Conservation (phyloP, 2,888 invertebrate genomes). For the Dolomedes plantarius region DNA sequence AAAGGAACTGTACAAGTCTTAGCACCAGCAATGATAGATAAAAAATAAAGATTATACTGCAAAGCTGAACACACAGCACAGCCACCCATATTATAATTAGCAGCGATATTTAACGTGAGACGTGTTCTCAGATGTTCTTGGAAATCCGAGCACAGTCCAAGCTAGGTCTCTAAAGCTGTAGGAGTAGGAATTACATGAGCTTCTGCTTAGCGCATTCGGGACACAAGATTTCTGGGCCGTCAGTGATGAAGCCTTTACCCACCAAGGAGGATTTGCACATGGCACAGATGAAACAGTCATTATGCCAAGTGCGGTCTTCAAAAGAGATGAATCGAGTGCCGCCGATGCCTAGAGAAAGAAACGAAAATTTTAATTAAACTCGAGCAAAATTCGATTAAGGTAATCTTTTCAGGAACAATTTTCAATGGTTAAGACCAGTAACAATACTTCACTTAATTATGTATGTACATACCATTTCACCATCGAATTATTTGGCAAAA, state of each 20-base stretch:
- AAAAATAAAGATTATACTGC: constrained; percentile 56
- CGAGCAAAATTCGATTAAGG: not conserved
- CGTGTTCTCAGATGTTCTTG: constrained; percentile 55
- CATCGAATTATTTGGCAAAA: too few species aligned
- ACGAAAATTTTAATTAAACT: not conserved
- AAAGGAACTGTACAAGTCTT: constrained; percentile 45
- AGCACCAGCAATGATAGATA: constrained; percentile 61
- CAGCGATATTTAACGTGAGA: constrained; percentile 50
- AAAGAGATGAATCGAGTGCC: constrained; percentile 99
- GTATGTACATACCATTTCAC: too few species aligned
- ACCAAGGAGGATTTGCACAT: constrained; percentile 96
- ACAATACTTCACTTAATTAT: too few species aligned
- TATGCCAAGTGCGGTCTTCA: constrained; percentile 99
- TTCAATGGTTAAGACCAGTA: not conserved
- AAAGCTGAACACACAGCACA: constrained; percentile 71
- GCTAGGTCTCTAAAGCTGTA: constrained; percentile 62
- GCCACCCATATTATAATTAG: constrained; percentile 61
- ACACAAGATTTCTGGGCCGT: constrained; percentile 97
- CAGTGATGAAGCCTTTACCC: constrained; percentile 99
- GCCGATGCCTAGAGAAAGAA: constrained; percentile 86
- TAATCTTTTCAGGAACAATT: not conserved
- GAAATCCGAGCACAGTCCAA: constrained; percentile 59
- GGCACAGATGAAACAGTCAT: constrained; percentile 99
- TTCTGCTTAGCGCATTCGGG: constrained; percentile 99
- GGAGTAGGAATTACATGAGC: constrained; percentile 81